Percentiles rank a stretch among this genome's conserved stretches.
Evolutionary conservation across 2,888 invertebrate species (phyloP).

Genomic region (Glyphotaelius pellucidus): DNA sequence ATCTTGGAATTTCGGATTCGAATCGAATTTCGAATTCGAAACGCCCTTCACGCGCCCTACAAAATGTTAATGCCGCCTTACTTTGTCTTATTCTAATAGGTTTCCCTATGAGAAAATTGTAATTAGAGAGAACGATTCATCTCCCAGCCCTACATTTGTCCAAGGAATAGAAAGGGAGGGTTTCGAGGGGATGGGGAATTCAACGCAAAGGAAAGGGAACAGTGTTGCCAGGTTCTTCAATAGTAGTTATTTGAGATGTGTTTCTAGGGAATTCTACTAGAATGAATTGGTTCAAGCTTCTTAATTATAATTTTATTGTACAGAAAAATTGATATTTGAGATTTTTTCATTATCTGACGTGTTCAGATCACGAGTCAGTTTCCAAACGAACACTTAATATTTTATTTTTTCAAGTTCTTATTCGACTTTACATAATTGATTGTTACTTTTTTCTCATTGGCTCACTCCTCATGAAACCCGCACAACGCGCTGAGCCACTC

Average conservation of each 20-base stretch:
- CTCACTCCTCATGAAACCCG: too few relatives aligned
- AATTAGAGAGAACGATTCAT: conserved; percentile 64
- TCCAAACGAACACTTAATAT: too few relatives aligned
- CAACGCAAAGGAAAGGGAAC: conserved; percentile 33
- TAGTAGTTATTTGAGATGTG: not conserved
- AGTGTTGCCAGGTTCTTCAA: conserved; percentile 44
- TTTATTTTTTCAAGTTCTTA: not conserved
- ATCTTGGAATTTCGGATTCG: conserved; percentile 29
- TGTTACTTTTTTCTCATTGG: not conserved
- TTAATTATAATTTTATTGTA: not conserved
- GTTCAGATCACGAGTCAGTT: not conserved
- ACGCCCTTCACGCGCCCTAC: conserved; percentile 55
- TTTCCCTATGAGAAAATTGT: conserved; percentile 64
- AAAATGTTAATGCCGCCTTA: conserved; percentile 63
- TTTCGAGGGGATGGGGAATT: not conserved
- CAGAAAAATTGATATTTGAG: not conserved
- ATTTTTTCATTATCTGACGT: not conserved
- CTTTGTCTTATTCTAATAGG: conserved; percentile 59
- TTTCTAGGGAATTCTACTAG: not conserved
- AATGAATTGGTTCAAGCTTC: not conserved
- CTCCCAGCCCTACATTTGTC: conserved; percentile 48
- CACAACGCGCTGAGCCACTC: too few relatives aligned
- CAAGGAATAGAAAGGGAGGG: conserved; percentile 32
- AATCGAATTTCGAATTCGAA: conserved; percentile 21
- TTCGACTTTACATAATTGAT: not conserved